Base-by-base conservation (phyloP, 2,888 invertebrate genomes). In the Pemphredon lugubris region DNA sequence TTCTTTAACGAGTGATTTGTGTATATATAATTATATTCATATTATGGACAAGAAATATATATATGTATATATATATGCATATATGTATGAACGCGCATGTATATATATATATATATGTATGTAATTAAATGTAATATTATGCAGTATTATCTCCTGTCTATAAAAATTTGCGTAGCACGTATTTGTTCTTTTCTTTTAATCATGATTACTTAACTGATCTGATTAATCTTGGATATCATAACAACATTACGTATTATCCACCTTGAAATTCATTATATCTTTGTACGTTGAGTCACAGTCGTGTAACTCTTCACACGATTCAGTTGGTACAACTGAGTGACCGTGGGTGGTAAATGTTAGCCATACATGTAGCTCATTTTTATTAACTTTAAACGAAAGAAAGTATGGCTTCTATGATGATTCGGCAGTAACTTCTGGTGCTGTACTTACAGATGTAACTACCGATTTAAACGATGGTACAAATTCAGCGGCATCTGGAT, bases 401-500 rank as follows among this genome's bases (percentile, higher is more conserved):
- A 63, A 67, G 68, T 65, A 82, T 68, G 77, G 68, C 73, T 81
- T 88, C 86, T 89, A 89, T 85, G 89, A 87, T 67, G 88, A 87
- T 82, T 89, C 85, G 40, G 86, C 77, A 55, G 79, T 77, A 73
- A 88, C 84, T 80, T 87, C 89, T 59, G 85, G 77, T 48, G 86
- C 60, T 73, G 83, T 81, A 81, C 81, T 87, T 75, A 83, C 86
- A 60, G 79, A 39, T 39, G 69, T 77, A 66, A 69, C 63, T 48
- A 77, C 61, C 45, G 81, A 69, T 77, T 85, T 88, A 54, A 86
- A 89, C 64, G 87, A 84, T 78, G 96, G 96, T 61, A 96, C 93
- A 85, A 96, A 96, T 90, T 96, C 96, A 0, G 95, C 95, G 0
- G 96, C 96, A 79, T 96, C 92, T 0, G 96, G 96, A 91, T 96